phyloP scores from a whole-genome alignment of 1,140 invertebrate species.

The Microplitis demolitor region DNA sequence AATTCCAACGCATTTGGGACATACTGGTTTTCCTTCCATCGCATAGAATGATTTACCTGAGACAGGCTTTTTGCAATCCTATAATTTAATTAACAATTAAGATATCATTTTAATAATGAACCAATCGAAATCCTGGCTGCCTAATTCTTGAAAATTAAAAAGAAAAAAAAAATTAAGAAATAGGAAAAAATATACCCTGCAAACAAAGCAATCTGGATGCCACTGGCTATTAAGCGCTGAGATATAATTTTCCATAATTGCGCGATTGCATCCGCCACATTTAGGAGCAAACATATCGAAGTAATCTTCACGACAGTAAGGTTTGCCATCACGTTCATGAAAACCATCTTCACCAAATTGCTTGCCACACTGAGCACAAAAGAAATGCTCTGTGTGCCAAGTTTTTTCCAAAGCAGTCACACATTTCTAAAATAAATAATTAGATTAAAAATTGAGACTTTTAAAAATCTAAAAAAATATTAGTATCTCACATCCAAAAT shows the following conservation, averaged over 20 bases:
- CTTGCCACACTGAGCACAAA: slow-evolving; percentile 96
- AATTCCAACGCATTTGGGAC: slow-evolving; percentile 86
- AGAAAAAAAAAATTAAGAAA: slow-evolving; percentile 25
- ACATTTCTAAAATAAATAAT: slow-evolving; percentile 85
- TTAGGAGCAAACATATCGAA: slow-evolving; percentile 99
- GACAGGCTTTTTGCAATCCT: slow-evolving; percentile 93
- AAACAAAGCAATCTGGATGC: slow-evolving; percentile 99
- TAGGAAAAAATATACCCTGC: slow-evolving; percentile 82
- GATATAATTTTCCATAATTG: slow-evolving; percentile 99
- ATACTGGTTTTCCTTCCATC: slow-evolving; percentile 90
- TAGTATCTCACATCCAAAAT: slow-evolving; percentile 87
- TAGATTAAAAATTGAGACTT: slow-evolving; percentile 26
- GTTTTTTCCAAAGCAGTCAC: slow-evolving; percentile 97
- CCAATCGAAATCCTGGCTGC: neutral
- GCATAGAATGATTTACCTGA: slow-evolving; percentile 94
- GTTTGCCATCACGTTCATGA: slow-evolving; percentile 92
- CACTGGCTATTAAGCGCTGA: slow-evolving; percentile 97
- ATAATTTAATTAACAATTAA: slow-evolving; percentile 41
- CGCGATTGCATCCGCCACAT: slow-evolving; percentile 94
- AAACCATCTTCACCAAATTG: slow-evolving; percentile 97
- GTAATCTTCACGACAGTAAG: slow-evolving; percentile 94
- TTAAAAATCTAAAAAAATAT: neutral
- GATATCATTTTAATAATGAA: too few species aligned
- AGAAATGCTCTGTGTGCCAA: slow-evolving; percentile 99
- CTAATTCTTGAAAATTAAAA: neutral